phyloP scores from a whole-genome alignment of 1,140 invertebrate species.

The Cepaea nemoralis region DNA sequence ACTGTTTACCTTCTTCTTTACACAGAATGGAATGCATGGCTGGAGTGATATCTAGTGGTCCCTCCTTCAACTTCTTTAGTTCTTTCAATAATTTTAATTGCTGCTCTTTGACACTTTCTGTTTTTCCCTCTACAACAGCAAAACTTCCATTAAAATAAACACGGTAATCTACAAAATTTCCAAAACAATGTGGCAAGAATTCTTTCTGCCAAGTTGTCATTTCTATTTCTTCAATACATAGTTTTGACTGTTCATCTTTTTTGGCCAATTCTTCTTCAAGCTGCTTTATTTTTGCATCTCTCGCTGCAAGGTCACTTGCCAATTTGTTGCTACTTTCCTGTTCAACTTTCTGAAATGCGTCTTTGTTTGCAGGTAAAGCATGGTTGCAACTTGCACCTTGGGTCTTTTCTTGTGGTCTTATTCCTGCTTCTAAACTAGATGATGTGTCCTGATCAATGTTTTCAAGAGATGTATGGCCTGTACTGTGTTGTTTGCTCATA shows the following conservation, averaged over 20 bases:
- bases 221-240: neutral
- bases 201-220: neutral
- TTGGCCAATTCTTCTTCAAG: conserved; percentile 3
- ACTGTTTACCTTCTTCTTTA: neutral
- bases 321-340: neutral
- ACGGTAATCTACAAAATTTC: neutral
- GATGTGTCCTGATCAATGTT: neutral
- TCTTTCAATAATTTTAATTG: neutral
- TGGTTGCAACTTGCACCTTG: neutral
- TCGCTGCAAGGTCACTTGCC: neutral
- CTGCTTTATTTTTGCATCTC: neutral
- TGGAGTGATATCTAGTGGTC: neutral
- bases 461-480: neutral
- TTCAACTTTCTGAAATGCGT: neutral
- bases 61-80: conserved; percentile 14
- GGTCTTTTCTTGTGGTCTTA: neutral
- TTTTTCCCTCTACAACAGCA: neutral
- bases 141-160: neutral
- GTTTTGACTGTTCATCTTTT: neutral
- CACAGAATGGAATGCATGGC: neutral
- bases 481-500: neutral
- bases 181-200: neutral
- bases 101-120: neutral
- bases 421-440: neutral
- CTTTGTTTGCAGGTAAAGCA: neutral